Evolutionary conservation across 2,113 vertebrate genomes (phyloP).

Genomic region (Megaceryle maxima): DNA sequence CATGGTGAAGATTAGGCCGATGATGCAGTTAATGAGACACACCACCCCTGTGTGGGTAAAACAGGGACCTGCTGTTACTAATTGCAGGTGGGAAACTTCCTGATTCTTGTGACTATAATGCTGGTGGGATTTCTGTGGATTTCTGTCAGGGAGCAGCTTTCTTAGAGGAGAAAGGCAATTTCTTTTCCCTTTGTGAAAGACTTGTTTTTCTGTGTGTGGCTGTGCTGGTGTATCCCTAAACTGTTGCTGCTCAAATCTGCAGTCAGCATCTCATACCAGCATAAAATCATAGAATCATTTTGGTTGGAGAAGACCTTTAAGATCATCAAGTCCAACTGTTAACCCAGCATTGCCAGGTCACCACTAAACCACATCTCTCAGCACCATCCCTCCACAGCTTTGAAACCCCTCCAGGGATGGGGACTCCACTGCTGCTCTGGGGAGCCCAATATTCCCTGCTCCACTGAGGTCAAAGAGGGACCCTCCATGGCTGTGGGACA

Average conservation of each 20-base stretch:
- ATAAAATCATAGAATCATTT: background rate
- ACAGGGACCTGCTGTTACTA: background rate
- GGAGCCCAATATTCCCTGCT: background rate
- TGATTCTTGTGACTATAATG: background rate
- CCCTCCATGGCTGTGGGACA: fast-evolving
- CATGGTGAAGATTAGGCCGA: constrained; percentile 88
- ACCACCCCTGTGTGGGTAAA: constrained; percentile 73
- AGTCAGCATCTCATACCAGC: background rate
- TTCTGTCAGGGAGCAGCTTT: background rate
- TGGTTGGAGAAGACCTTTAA: background rate
- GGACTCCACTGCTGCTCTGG: background rate
- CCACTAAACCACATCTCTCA: background rate
- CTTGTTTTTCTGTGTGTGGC: too few species aligned
- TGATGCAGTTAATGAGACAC: constrained; percentile 81
- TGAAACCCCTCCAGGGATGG: background rate
- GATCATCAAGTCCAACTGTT: background rate
- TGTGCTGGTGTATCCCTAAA: background rate
- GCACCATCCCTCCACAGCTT: background rate
- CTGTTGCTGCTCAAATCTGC: background rate
- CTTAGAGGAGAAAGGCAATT: background rate
- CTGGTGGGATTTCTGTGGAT: background rate
- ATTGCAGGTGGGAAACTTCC: fast-evolving
- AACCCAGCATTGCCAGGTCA: background rate
- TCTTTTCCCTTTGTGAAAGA: background rate
- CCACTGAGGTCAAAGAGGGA: background rate